These are phyloP conservation scores for Trigoniulus corallinus DNA, from an alignment of 1,140 invertebrate genomes.

Conservation along the genomic window DNA sequence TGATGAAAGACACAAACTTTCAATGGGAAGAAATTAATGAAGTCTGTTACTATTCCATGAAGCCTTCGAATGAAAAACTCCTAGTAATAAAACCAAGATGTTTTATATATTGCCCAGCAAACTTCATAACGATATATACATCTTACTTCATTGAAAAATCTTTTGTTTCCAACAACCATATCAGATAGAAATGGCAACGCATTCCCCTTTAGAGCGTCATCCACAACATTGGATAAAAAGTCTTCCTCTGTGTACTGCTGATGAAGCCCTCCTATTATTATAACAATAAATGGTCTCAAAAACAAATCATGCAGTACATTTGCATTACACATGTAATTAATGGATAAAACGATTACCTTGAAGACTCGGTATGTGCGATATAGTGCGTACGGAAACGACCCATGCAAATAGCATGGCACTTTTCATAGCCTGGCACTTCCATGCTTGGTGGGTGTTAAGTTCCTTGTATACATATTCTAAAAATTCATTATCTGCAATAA, in stretches of 20 bases:
- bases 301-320: too few species aligned
- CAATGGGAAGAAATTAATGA: constrained; percentile 79
- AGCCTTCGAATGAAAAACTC: constrained; percentile 65
- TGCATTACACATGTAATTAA: not conserved
- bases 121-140: constrained; percentile 7
- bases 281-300: too few species aligned
- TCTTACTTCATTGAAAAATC: constrained; percentile 54
- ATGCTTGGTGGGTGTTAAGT: constrained; percentile 33
- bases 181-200: constrained; percentile 61
- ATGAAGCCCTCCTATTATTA: not conserved
- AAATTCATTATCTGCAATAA: constrained; percentile 48
- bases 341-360: not conserved
- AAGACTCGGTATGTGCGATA: constrained; percentile 29
- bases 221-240: constrained; percentile 50
- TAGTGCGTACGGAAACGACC: constrained; percentile 56
- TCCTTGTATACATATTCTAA: constrained; percentile 37
- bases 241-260: constrained; percentile 42
- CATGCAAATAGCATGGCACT: constrained; percentile 60
- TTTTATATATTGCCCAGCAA: too few species aligned
- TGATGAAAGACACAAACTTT: constrained; percentile 37
- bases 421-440: constrained; percentile 47
- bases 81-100: constrained; percentile 23
- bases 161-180: constrained; percentile 48
- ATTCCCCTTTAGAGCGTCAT: constrained; percentile 56
- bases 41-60: constrained; percentile 75